Evolutionary conservation across 2,113 vertebrate genomes (phyloP).

Genomic region (Elgaria multicarinata): DNA sequence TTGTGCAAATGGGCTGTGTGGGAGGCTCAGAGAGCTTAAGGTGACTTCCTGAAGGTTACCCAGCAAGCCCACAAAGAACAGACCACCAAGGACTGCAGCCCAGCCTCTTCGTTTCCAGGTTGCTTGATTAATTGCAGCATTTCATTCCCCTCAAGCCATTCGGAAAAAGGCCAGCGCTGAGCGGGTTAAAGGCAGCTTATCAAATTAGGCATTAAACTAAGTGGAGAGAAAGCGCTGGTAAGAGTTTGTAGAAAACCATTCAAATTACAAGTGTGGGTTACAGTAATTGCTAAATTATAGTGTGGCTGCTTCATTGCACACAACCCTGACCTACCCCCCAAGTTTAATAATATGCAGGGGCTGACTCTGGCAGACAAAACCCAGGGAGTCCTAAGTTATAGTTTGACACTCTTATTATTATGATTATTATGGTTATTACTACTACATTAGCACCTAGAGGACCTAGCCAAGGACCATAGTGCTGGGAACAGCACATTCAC

Average conservation of each 20-base stretch:
- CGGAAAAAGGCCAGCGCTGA: not conserved
- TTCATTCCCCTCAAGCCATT: not conserved
- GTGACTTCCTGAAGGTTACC: constrained; percentile 25
- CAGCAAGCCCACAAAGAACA: not conserved
- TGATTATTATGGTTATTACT: constrained; percentile 38
- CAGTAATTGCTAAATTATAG: constrained; percentile 73
- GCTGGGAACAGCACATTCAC: constrained; percentile 24
- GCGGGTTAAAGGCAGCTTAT: constrained; percentile 22
- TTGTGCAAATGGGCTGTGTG: not conserved
- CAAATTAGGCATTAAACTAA: constrained; percentile 35
- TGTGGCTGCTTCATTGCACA: constrained; percentile 48
- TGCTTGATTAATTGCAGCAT: constrained; percentile 13
- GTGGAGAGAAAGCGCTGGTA: constrained; percentile 39
- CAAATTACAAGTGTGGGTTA: constrained; percentile 73
- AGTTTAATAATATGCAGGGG: constrained; percentile 32
- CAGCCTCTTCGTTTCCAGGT: not conserved
- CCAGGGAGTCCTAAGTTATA: constrained; percentile 38
- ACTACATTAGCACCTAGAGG: constrained; percentile 38
- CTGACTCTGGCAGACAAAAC: constrained; percentile 48
- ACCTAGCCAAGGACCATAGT: constrained; percentile 33
- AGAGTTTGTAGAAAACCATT: constrained; percentile 56
- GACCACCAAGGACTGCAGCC: constrained; percentile 6
- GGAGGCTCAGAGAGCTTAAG: constrained; percentile 5
- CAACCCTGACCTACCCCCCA: constrained; percentile 23
- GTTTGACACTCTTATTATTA: constrained; percentile 37